Base-by-base conservation (phyloP, 2,888 invertebrate species). In the Platycnemis pennipes region DNA sequence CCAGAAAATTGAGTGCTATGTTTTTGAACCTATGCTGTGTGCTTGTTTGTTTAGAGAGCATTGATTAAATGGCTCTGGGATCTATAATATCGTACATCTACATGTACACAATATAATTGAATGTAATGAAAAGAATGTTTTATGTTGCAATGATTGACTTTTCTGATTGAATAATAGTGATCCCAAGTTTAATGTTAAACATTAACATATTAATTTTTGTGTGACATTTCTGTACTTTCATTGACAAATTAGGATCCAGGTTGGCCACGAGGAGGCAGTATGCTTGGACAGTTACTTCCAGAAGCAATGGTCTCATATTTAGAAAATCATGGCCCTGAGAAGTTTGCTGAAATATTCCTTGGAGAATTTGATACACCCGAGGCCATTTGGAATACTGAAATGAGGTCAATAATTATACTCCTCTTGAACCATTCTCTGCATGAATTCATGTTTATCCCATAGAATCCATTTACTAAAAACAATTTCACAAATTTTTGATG, bases 301-400 rank as follows among this genome's bases (percentile, higher is more conserved):
- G 99, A 99, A 96, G 99, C 99, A 0, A 99, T 99, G 99, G 99
- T 99, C 1, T 99, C 99, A 96, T 99, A 99, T 96, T 97, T 99
- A 94, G 99, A 99, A 96, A 99, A 99, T 96, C 99, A 99, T 96
- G 99, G 99, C 0, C 98, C 99, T 0, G 99, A 99, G 95, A 99
- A 99, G 96, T 99, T 99, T 96, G 99, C 99, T 0, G 99, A 99
- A 97, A 99, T 99, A 95, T 99, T 98, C 96, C 97, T 99, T 37
- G 99, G 99, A 0, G 99, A 99, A 97, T 99, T 99, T 97, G 99
- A 99, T 96, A 99, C 99, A 13, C 99, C 99, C 0, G 99, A 99
- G 97, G 99, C 99, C 0, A 99, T 99, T 95, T 99, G 99, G 99
- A 99, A 99, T 96, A 98, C 98, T 0, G 99, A 99, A 97, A 99